These are phyloP conservation scores for Pissodes strobi DNA, from an alignment of 1,140 invertebrate genomes.

Conservation along the genomic window DNA sequence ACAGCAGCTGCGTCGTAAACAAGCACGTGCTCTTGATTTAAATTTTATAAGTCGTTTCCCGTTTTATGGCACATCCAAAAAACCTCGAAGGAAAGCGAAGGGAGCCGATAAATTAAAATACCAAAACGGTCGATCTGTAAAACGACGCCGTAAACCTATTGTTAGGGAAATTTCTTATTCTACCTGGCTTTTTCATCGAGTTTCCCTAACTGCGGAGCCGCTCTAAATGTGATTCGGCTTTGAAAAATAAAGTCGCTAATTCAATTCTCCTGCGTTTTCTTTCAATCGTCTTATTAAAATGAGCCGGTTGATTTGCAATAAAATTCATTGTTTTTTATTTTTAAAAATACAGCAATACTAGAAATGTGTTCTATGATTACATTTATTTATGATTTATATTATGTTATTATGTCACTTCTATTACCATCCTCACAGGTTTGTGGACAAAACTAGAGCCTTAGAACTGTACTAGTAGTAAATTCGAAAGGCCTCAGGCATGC, in stretches of 20 bases:
- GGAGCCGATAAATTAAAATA: constrained; percentile 27
- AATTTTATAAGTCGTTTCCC: constrained; percentile 8
- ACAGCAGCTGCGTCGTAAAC: no score
- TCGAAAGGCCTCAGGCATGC: no score
- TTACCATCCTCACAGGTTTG: no score
- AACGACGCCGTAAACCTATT: constrained; percentile 13
- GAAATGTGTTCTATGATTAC: no score
- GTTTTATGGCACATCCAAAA: constrained; percentile 12
- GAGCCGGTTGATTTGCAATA: constrained; percentile 2
- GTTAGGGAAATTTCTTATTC: constrained; percentile 25
- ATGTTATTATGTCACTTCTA: no score
- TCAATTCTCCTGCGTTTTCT: constrained; percentile 11
- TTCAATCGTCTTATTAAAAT: constrained; percentile 11
- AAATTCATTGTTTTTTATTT: no score
- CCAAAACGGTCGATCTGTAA: constrained; percentile 11
- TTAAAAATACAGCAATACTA: no score
- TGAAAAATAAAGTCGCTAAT: constrained; percentile 8
- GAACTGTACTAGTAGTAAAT: no score
- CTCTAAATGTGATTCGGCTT: constrained; percentile 1
- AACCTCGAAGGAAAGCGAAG: not conserved
- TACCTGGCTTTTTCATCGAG: no score
- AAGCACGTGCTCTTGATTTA: not conserved
- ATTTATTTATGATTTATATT: no score
- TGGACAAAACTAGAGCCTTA: no score
- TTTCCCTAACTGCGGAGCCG: no score